These are phyloP conservation scores for Chelon auratus DNA, from an alignment of 2,797 vertebrate genomes.

Conservation along the genomic window DNA sequence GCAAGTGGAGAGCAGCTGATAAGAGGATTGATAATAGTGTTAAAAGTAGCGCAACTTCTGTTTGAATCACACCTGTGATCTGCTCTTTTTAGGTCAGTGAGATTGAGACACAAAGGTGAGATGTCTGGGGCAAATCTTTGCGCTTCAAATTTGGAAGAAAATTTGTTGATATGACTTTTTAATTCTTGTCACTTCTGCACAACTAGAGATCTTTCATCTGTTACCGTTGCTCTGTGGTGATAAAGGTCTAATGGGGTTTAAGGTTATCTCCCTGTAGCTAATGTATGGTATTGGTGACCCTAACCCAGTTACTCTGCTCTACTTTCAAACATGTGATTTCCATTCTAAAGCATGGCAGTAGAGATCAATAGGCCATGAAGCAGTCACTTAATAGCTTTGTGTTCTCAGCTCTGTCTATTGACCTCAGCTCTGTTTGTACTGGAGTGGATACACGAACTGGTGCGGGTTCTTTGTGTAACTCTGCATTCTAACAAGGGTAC, in stretches of 20 bases:
- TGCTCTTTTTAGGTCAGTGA: constrained; percentile 72
- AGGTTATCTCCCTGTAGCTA: constrained; percentile 46
- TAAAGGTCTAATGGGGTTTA: constrained; percentile 34
- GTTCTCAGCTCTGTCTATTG: constrained; percentile 45
- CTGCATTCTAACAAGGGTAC: constrained; percentile 63
- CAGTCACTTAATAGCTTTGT: constrained; percentile 38
- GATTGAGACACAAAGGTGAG: constrained; percentile 67
- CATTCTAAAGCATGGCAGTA: constrained; percentile 32
- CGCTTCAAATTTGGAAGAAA: background rate
- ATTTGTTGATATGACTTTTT: background rate
- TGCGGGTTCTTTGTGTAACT: constrained; percentile 47
- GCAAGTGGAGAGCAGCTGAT: constrained; percentile 22
- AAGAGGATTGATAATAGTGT: constrained; percentile 22
- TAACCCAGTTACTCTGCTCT: constrained; percentile 65
- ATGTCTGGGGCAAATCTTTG: background rate
- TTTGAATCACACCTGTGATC: constrained; percentile 54
- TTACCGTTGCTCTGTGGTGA: constrained; percentile 25
- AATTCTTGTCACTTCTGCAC: constrained; percentile 32
- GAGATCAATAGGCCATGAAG: constrained; percentile 61
- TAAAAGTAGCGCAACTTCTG: constrained; percentile 19
- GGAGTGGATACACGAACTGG: constrained; percentile 10
- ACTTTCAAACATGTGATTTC: constrained; percentile 50
- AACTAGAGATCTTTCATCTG: constrained; percentile 23
- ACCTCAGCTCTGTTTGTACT: constrained; percentile 50
- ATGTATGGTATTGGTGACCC: constrained; percentile 52